A percentile compares a stretch with the other conserved stretches of the same genome.
Evolutionary conservation across 2,888 invertebrate species (phyloP).

Genomic region (Drosophila paranaensis): DNA sequence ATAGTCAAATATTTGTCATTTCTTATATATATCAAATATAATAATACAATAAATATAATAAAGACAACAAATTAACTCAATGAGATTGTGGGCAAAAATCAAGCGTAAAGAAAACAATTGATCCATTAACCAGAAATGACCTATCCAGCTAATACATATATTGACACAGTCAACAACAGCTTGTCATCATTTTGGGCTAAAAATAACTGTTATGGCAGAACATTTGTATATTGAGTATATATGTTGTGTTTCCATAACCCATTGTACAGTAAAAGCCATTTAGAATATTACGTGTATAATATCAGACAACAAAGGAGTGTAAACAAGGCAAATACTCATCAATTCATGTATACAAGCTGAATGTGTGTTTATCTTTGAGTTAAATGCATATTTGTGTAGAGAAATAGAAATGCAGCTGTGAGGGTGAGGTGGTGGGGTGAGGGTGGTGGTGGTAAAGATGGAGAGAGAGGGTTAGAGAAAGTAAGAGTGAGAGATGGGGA

Average conservation of each 20-base stretch:
- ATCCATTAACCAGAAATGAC: slow-evolving; percentile 20
- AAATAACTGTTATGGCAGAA: slow-evolving; percentile 38
- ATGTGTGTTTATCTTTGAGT: slow-evolving; percentile 10
- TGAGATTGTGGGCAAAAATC: background rate
- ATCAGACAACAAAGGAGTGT: slow-evolving; percentile 42
- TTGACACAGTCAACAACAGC: slow-evolving; percentile 25
- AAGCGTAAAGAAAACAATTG: slow-evolving; percentile 16
- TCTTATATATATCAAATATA: background rate
- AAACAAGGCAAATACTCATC: slow-evolving; percentile 28
- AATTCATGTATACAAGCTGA: slow-evolving; percentile 14
- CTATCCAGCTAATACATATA: slow-evolving; percentile 44
- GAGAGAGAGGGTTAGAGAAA: background rate
- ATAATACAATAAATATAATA: background rate
- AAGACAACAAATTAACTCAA: background rate
- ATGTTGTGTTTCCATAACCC: slow-evolving; percentile 26
- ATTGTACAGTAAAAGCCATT: slow-evolving; percentile 37
- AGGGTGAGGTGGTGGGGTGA: background rate
- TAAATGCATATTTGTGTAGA: background rate
- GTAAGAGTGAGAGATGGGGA: background rate
- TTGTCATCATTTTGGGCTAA: slow-evolving; percentile 26
- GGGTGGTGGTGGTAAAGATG: background rate
- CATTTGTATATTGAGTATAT: slow-evolving; percentile 28
- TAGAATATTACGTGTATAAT: slow-evolving; percentile 38
- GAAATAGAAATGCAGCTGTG: background rate
- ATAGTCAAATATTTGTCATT: background rate